phyloP scores from a whole-genome alignment of 92 coral and sea anemone species.

The Scolanthus callimorphus region DNA sequence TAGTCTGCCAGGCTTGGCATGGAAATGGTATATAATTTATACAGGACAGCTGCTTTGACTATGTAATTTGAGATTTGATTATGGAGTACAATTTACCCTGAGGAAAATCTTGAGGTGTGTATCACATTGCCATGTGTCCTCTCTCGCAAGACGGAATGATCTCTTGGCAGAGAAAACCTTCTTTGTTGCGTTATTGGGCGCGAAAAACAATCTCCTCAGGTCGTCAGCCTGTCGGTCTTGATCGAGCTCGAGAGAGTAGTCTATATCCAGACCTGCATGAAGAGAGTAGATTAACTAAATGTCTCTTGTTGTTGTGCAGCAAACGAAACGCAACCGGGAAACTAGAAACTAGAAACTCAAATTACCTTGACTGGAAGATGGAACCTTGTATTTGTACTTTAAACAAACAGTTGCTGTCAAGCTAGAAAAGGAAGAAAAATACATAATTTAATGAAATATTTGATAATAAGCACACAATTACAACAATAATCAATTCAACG shows the following conservation, averaged over 20 bases:
- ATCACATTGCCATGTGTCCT: conserved; percentile 39
- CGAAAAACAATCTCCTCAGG: conserved; percentile 65
- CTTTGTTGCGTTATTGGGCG: conserved; percentile 20
- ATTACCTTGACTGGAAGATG: conserved; percentile 40
- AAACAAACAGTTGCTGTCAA: conserved; percentile 52
- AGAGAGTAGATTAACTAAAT: no score
- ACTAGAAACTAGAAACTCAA: no score
- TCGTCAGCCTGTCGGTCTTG: conserved; percentile 24
- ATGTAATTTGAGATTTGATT: no score
- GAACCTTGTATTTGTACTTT: conserved; percentile 39
- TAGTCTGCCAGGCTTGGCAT: no score
- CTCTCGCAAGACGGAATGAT: conserved; percentile 29
- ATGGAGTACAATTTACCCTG: no score
- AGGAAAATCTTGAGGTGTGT: conserved; percentile 39
- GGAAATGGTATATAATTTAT: no score
- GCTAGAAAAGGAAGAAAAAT: conserved; percentile 20
- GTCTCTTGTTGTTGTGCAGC: no score
- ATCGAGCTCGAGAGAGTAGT: conserved; percentile 65
- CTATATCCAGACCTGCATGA: conserved; percentile 34
- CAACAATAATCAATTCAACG: no score
- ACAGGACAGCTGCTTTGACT: no score
- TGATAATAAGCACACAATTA: no score
- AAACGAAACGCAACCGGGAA: no score
- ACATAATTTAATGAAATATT: no score
- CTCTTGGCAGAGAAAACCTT: conserved; percentile 27